phyloP scores from a whole-genome alignment of 2,888 invertebrate genomes.

The Pantelozetes paolii region DNA sequence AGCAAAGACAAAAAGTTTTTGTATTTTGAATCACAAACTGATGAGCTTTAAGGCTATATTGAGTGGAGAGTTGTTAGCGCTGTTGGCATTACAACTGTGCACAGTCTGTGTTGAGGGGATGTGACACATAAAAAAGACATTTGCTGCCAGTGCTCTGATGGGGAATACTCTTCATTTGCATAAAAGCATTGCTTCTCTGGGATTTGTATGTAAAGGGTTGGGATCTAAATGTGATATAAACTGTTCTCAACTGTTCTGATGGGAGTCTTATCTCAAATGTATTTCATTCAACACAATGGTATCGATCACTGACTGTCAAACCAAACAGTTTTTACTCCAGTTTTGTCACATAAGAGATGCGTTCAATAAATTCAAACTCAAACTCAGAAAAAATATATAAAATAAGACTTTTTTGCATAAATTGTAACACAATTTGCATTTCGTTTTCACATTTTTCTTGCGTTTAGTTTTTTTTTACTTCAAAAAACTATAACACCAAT shows the following conservation, averaged over 20 bases:
- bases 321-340: neutral
- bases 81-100: neutral
- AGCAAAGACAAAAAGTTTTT: slow-evolving; percentile 26
- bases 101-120: neutral
- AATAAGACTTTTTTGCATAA: no score
- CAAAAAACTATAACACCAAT: no score
- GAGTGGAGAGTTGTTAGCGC: neutral
- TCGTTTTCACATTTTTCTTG: no score
- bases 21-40: slow-evolving; percentile 19
- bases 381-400: no score
- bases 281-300: slow-evolving; percentile 28
- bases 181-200: slow-evolving; percentile 31
- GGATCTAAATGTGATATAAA: slow-evolving; percentile 30
- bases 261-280: slow-evolving; percentile 32
- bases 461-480: no score
- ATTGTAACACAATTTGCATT: no score
- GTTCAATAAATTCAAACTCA: slow-evolving; percentile 2
- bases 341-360: slow-evolving; percentile 22
- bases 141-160: neutral
- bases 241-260: slow-evolving; percentile 30
- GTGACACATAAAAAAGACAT: slow-evolving; percentile 34
- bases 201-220: slow-evolving; percentile 35
- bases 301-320: slow-evolving; percentile 29
- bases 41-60: slow-evolving; percentile 12
- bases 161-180: slow-evolving; percentile 22